These are phyloP conservation scores for Drosophila jambulina DNA, from an alignment of 1,140 invertebrate species.

Conservation along the genomic window DNA sequence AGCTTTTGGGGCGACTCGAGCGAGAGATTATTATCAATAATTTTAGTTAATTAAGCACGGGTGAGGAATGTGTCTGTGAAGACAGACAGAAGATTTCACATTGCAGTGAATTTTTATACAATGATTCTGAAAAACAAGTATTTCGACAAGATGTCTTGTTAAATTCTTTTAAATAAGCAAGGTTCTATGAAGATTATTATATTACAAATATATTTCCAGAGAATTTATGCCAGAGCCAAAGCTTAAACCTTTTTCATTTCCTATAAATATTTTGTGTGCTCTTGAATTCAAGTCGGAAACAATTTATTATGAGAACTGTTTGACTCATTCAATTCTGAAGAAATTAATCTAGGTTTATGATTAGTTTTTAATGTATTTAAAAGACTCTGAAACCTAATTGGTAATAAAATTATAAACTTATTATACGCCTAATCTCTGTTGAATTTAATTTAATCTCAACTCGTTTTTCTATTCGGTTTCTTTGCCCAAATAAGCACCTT, in stretches of 20 bases:
- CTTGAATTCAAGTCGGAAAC: background rate
- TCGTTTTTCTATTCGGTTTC: background rate
- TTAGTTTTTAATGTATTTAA: background rate
- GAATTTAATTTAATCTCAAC: background rate
- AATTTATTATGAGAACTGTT: background rate
- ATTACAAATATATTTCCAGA: background rate
- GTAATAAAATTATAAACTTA: background rate
- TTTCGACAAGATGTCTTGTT: background rate
- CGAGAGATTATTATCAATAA: conserved; percentile 27
- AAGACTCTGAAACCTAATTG: background rate
- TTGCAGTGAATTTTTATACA: background rate
- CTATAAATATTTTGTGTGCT: background rate
- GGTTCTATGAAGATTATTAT: background rate
- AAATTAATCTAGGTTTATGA: background rate
- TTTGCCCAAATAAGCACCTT: background rate
- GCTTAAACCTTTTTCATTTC: background rate
- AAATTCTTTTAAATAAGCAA: background rate
- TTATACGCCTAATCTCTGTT: too few relatives aligned
- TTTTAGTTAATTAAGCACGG: conserved; percentile 27
- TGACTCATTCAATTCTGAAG: background rate
- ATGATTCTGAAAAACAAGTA: background rate
- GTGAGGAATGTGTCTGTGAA: conserved; percentile 13
- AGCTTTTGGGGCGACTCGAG: conserved; percentile 13
- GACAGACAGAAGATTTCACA: background rate
- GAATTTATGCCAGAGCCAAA: background rate